Conservation (phyloP, 2,797 vertebrate genomes). For the Tragelaphus oryx region DNA sequence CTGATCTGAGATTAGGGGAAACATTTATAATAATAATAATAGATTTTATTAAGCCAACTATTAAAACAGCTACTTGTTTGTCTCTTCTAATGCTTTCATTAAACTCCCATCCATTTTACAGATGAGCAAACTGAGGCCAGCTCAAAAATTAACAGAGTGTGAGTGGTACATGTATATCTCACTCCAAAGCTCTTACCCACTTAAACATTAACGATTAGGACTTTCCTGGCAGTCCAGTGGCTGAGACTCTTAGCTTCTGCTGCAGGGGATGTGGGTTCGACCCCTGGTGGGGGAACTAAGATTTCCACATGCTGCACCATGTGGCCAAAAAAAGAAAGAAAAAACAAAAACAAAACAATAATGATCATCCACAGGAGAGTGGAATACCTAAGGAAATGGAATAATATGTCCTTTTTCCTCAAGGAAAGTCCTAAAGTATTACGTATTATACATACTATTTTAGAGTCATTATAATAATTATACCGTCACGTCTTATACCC, state of each 20-base stretch:
- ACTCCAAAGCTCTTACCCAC: not conserved
- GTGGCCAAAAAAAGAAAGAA: not conserved
- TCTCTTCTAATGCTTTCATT: not conserved
- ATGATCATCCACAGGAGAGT: accelerated
- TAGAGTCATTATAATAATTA: not conserved
- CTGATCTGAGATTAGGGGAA: not conserved
- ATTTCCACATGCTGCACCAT: not conserved
- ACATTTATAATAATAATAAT: not conserved
- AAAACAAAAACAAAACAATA: not conserved
- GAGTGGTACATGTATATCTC: not conserved
- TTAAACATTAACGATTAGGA: not conserved
- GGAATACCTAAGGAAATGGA: not conserved
- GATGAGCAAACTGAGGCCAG: not conserved
- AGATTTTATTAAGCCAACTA: not conserved
- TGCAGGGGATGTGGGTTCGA: not conserved
- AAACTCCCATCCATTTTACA: not conserved
- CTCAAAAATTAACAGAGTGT: not conserved
- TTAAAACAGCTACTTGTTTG: not conserved
- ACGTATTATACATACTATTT: not conserved
- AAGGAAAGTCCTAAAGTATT: not conserved
- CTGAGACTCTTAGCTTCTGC: not conserved
- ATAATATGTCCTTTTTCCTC: not conserved
- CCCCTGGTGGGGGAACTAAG: not conserved
- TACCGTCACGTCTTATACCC: not conserved
- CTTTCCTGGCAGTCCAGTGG: not conserved